Base-by-base conservation (phyloP, 2,797 vertebrate species). In the Cichlasoma orientale region DNA sequence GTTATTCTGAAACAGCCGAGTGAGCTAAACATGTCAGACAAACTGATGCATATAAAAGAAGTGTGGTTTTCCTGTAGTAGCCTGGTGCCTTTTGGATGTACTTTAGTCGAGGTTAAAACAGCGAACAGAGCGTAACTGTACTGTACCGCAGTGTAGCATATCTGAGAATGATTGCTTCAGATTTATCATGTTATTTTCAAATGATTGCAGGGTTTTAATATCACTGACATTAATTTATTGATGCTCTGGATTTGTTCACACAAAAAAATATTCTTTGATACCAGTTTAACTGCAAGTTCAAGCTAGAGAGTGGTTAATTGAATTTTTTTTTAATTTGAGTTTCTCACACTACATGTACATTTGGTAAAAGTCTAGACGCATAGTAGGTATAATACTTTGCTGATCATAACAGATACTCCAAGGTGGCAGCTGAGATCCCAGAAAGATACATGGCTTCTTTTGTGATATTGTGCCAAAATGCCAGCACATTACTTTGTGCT, bases 121-220 rank as follows among this genome's bases (percentile, higher is more conserved):
- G 21, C 1, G 21, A 21, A 58, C 11, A 9, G 27, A 27, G 13
- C 41, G 13, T 41, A 70, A 77, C 56, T 54, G 57, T 14, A 68
- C 12, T 52, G 47, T 38, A 6, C 56, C 33, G 19, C 25, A 0
- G 27, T 47, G 19, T 23, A 63, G 19, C 25, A 68, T 18, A 44
- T 59, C 12, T 55, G 19, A 61, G 47, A 21, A 21, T 54, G 52
- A 54, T 54, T 11, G 19, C 66, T 71, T 41, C 41, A 33, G 53
- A 53, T 69, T 75, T 31, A 53, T 56, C 7, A 36, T 29, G 21
- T 61, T 58, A 18, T 54, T 55, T 69, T 63, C 50, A 44, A 31
- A 72, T 72, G 55, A n/a, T 47, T 77, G n/a, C 73, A 72, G 29
- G 23, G 13, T 78, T 50, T 58, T 33, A 73, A 73, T 41, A 66